A percentile compares a stretch with the other conserved stretches of the same genome.
These are phyloP conservation scores for Halichoeres trimaculatus DNA, from an alignment of 2,113 vertebrate genomes.

Conservation along the genomic window DNA sequence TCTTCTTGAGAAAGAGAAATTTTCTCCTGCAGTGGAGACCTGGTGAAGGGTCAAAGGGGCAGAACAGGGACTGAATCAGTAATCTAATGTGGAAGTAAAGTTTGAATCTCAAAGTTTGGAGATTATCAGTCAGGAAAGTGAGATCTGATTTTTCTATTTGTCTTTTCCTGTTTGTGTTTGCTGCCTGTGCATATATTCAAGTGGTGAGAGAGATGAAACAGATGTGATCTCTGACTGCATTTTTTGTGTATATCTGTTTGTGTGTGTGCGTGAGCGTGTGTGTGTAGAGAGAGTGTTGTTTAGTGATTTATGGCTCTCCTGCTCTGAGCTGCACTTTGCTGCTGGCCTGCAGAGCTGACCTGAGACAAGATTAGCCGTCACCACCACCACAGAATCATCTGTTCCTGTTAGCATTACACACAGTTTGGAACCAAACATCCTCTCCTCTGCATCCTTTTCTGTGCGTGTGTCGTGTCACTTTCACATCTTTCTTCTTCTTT, in stretches of 20 bases:
- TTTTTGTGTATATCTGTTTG: neutral
- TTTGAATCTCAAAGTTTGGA: constrained; percentile 38
- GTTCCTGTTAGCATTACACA: constrained; percentile 57
- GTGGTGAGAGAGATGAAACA: constrained; percentile 18
- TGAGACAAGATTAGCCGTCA: constrained; percentile 69
- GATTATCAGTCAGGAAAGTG: neutral
- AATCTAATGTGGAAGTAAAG: constrained; percentile 20
- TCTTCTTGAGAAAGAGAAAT: constrained; percentile 16
- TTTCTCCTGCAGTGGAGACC: constrained; percentile 22
- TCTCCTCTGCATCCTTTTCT: constrained; percentile 18
- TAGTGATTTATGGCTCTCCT: constrained; percentile 68
- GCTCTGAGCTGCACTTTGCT: constrained; percentile 63
- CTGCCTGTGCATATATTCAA: constrained; percentile 31
- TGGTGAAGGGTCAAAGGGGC: neutral
- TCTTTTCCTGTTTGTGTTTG: constrained; percentile 4
- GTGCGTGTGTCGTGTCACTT: constrained; percentile 11
- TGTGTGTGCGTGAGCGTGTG: constrained; percentile 6
- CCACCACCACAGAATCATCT: constrained; percentile 61
- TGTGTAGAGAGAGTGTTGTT: neutral
- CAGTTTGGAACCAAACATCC: constrained; percentile 38
- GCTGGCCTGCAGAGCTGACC: constrained; percentile 65
- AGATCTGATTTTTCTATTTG: neutral
- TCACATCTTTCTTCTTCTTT: constrained; percentile 23
- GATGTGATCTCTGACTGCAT: constrained; percentile 29
- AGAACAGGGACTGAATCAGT: constrained; percentile 34